Conservation (phyloP, 92 coral and sea anemone genomes). For the Palythoa grandiflora region DNA sequence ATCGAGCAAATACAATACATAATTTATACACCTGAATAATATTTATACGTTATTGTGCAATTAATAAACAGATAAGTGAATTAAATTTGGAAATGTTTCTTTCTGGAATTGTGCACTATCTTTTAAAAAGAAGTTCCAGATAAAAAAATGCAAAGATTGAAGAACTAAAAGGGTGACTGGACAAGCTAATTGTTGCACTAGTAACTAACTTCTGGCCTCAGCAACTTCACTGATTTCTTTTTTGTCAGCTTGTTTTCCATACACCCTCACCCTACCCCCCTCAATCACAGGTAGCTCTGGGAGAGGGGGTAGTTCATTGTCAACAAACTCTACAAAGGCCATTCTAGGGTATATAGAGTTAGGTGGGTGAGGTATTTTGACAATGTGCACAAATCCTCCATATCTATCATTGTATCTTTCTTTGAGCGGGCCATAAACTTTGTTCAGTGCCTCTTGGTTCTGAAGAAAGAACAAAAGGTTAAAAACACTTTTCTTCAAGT, state of each 20-base stretch:
- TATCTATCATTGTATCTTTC: slow-evolving; percentile 89
- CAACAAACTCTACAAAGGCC: slow-evolving; percentile 96
- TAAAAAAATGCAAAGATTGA: too few relatives aligned
- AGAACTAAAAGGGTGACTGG: too few relatives aligned
- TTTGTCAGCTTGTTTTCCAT: slow-evolving; percentile 48
- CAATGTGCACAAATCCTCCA: slow-evolving; percentile 88
- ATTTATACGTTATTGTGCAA: too few relatives aligned
- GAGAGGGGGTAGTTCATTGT: slow-evolving; percentile 87
- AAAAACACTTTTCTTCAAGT: not conserved
- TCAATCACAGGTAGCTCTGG: slow-evolving; percentile 87
- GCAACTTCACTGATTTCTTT: slow-evolving; percentile 25
- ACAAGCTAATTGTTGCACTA: not conserved
- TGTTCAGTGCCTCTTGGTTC: slow-evolving; percentile 86
- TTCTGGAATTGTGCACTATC: too few relatives aligned
- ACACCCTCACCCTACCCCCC: slow-evolving; percentile 81
- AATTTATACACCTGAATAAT: too few relatives aligned
- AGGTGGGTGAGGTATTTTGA: slow-evolving; percentile 86
- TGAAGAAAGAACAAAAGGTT: slow-evolving; percentile 16
- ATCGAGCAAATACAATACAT: too few relatives aligned
- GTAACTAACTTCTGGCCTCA: not conserved
- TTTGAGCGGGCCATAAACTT: slow-evolving; percentile 81
- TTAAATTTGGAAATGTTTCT: too few relatives aligned
- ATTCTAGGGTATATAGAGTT: slow-evolving; percentile 85
- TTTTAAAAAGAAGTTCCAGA: too few relatives aligned
- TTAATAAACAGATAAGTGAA: too few relatives aligned